Base-by-base conservation (phyloP, 2,113 vertebrate genomes). In the Trichomycterus rosablanca region DNA sequence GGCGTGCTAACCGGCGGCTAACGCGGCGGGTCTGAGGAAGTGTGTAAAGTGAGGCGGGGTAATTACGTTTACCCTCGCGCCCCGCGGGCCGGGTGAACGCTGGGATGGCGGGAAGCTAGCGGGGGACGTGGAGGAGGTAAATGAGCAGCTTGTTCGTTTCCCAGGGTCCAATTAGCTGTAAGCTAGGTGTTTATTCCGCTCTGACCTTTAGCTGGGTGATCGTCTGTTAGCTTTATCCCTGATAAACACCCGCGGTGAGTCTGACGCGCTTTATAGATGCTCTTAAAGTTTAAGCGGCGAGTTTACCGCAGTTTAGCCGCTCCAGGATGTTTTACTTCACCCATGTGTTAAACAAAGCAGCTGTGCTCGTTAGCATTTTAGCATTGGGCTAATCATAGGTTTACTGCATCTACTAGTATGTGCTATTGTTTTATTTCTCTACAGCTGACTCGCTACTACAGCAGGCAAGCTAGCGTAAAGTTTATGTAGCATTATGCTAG, bases 31-130 rank as follows among this genome's bases (percentile, higher is more conserved):
- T 34, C 44, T 44, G 15, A 42, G 48, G 48, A 63, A 52, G 48
- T 52, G 51, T 39, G 42, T 46, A 55, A 45, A 11, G 20, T 20
- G 20, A 63, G 40, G 50, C 18, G 28, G 10, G 52, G 51, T 46
- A 54, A 55, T 46, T 19, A 55, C 45, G 3, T 45, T 46, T 46
- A 44, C 32, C 46, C 46, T 40, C 26, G 12, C 37, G 18, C 59
- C 42, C 46, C 10, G 59, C 30, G 23, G 48, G 23, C 23, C 23
- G 16, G 22, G 32, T 40, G 16, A 62, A n/a, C 48, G 42, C 11
- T 30, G 4, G 4, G 46, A 51, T 51, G 28, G 51, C 39, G 35
- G 24, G 24, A 57, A 57, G 2, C 15, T 61, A n/a, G 4, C 10
- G 16, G 4, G 34, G 23, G 30, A 26, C 23, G 23, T 24, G 14